These are phyloP conservation scores for Pseudoatta argentina DNA, from an alignment of 1,140 invertebrate species.

Conservation along the genomic window DNA sequence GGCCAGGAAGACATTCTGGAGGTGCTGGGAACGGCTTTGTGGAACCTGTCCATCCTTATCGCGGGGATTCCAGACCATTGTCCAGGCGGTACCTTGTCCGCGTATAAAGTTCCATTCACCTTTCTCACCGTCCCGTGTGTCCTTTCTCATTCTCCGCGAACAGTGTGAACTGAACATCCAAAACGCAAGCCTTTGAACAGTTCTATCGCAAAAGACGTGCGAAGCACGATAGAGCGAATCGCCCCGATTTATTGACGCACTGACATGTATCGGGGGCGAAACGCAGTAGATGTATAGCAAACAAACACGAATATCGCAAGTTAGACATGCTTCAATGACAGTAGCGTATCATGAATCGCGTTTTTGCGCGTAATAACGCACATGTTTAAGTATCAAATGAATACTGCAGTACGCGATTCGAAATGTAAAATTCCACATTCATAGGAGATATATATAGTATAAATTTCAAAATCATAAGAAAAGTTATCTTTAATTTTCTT, in stretches of 20 bases:
- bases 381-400: constrained; percentile 1
- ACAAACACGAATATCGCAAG: not conserved
- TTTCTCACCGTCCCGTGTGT: not conserved
- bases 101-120: constrained; percentile 64
- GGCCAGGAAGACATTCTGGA: not conserved
- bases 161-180: not conserved
- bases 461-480: not conserved
- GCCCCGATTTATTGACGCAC: constrained; percentile 55
- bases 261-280: constrained; percentile 62
- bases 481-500: not conserved
- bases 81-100: constrained; percentile 69
- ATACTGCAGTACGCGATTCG: not conserved
- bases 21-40: constrained; percentile 66
- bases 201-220: not conserved
- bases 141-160: not conserved
- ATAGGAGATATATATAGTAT: not conserved
- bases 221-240: constrained; percentile 15
- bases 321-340: not conserved
- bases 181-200: constrained; percentile 18
- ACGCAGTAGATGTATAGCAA: not conserved
- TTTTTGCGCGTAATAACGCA: not conserved
- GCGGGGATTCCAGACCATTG: constrained; percentile 84
- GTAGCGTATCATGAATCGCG: not conserved
- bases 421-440: not conserved
- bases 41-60: constrained; percentile 81